Conservation (phyloP, 2,888 invertebrate species). For the Automeris io region DNA sequence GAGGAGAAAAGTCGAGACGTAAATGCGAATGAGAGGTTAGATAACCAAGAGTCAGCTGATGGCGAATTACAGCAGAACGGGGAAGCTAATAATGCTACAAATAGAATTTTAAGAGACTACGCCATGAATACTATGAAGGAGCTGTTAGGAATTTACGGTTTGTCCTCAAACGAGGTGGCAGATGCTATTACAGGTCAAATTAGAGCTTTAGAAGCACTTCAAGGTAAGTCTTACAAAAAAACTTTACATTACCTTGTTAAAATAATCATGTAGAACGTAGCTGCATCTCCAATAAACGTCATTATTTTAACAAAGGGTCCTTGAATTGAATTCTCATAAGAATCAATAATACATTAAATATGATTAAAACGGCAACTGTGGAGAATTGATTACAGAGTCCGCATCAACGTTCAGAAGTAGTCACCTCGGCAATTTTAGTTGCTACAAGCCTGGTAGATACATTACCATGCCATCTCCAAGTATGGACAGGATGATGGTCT, state of each 20-base stretch:
- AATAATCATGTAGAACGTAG: constrained; percentile 10
- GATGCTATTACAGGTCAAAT: constrained; percentile 83
- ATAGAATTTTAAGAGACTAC: constrained; percentile 83
- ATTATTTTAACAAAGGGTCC: too few species aligned
- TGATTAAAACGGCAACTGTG: too few species aligned
- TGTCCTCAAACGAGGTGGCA: constrained; percentile 82
- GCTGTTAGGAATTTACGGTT: constrained; percentile 84
- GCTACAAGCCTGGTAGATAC: too few species aligned
- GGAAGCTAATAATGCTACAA: constrained; percentile 66
- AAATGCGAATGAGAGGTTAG: constrained; percentile 65
- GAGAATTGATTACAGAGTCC: too few species aligned
- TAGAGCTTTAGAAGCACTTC: constrained; percentile 81
- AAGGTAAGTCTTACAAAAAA: constrained; percentile 69
- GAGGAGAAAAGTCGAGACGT: constrained; percentile 71
- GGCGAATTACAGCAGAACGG: constrained; percentile 56
- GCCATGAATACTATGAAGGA: constrained; percentile 89
- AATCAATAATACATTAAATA: too few species aligned
- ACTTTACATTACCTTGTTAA: too few species aligned
- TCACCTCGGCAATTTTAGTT: too few species aligned
- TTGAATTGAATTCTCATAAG: too few species aligned
- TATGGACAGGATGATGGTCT: too few species aligned
- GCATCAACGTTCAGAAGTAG: too few species aligned
- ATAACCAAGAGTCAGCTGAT: constrained; percentile 52
- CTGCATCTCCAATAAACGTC: too few species aligned
- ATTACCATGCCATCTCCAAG: too few species aligned